Evolutionary conservation across 2,113 vertebrate genomes (phyloP), one percentile per base, ranked within the genome.

Genomic region (Bos indicus): DNA sequence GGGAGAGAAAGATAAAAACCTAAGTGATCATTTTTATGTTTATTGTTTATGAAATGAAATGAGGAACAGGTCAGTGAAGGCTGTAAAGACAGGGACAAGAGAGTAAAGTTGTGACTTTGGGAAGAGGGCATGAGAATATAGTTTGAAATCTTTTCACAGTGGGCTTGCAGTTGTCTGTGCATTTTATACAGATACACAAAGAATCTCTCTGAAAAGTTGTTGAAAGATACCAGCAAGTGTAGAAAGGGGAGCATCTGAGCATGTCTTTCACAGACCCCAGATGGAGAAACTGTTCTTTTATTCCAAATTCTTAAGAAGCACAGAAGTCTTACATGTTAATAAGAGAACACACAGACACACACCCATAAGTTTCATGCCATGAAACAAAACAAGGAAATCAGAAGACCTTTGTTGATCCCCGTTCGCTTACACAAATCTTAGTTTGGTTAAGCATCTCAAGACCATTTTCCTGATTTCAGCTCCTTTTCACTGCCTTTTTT

Each of bases 211-310:
- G 52, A 92, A 94, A 98, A 98, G 98, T 97, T 98, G 83, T 46
- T 71, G n/a, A 93, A 95, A 96, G 94, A 54, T 60, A 67, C 30
- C 88, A 64, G 91, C 67, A 54, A 95, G 60, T 43, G 46, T 16
- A 94, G 62, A n/a, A 87, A 90, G 52, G 82, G 52, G 30, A 83
- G 57, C 91, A 64, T 87, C 74, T 84, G 71, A 93, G 91, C 57
- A 77, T 94, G 91, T 59, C 97, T 97, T 87, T 95, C 93, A 71
- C 92, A 96, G 94, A 95, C 84, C 91, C 81, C 95, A 97, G 97
- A 96, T 94, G 88, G 95, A 97, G 93, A 97, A 94, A 85, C 97
- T 96, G 89, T 96, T 89, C 90, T 93, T 97, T 97, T 92, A 94
- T 95, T 97, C 71, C 90, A 91, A 89, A 97, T 96, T 94, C 91